Conservation (phyloP, 92 coral and sea anemone genomes). For the Siderastrea siderea region DNA sequence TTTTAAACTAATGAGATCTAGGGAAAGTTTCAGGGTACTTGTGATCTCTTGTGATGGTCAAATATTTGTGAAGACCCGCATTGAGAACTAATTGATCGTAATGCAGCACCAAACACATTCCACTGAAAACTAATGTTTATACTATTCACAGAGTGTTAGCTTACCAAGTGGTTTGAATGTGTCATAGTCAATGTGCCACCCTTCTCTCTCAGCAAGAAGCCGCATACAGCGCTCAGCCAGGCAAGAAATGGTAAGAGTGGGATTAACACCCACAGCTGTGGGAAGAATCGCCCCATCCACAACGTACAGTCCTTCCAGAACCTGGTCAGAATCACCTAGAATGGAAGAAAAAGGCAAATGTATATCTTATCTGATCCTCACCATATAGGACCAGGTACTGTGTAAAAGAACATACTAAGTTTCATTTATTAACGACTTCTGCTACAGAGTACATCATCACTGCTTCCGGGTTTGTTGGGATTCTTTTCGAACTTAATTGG, state of each 20-base stretch:
- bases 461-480: no score
- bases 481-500: no score
- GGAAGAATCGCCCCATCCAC: constrained; percentile 74
- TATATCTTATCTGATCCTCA: no score
- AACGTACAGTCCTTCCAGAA: constrained; percentile 62
- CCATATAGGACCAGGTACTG: no score
- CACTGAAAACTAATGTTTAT: neutral
- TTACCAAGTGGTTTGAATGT: constrained; percentile 60
- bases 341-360: neutral
- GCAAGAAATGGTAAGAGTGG: constrained; percentile 64
- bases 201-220: constrained; percentile 62
- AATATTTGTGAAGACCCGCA: no score
- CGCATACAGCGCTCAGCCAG: constrained; percentile 72
- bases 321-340: constrained; percentile 46
- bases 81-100: neutral
- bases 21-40: no score
- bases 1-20: no score
- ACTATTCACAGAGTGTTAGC: neutral
- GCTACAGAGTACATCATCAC: no score
- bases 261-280: constrained; percentile 69
- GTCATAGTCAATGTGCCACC: constrained; percentile 67
- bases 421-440: no score
- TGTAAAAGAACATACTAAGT: no score
- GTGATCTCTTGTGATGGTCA: no score
- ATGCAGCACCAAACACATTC: neutral